A percentile compares a stretch with the other conserved stretches of the same genome.
Conservation (phyloP, 2,113 vertebrate genomes). For the Jacana jacana region DNA sequence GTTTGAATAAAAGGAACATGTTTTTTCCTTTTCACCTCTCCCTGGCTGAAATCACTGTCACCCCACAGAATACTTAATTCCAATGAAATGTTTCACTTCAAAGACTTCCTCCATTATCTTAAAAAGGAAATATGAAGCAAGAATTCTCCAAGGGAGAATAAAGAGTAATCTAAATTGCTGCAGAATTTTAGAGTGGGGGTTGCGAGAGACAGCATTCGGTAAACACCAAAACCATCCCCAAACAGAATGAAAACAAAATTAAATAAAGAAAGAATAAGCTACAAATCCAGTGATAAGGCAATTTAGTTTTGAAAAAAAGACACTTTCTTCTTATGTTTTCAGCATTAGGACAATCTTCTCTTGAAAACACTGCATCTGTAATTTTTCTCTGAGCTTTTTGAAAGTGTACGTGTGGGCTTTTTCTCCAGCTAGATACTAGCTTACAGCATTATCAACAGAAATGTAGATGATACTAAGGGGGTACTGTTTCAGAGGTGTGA, state of each 20-base stretch:
- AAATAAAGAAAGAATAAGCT: background rate
- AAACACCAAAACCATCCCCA: background rate
- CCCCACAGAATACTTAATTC: background rate
- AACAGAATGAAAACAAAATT: background rate
- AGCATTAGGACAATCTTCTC: background rate
- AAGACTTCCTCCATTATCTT: background rate
- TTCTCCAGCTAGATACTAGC: background rate
- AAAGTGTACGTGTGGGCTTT: background rate
- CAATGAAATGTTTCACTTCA: background rate
- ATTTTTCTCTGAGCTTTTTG: background rate
- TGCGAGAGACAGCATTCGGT: background rate
- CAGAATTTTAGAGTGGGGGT: background rate
- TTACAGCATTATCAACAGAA: background rate
- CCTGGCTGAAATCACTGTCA: background rate
- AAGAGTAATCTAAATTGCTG: background rate
- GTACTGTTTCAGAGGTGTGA: background rate
- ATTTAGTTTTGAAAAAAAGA: background rate
- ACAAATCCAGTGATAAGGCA: background rate
- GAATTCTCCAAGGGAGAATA: background rate
- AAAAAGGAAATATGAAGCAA: slow-evolving; percentile 18
- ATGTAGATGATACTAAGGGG: background rate
- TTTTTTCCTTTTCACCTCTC: background rate
- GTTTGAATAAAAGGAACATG: background rate
- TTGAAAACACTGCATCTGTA: background rate
- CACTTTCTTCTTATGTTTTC: background rate